These are phyloP conservation scores for Tor tambroides DNA, from an alignment of 2,113 vertebrate genomes.

Conservation along the genomic window DNA sequence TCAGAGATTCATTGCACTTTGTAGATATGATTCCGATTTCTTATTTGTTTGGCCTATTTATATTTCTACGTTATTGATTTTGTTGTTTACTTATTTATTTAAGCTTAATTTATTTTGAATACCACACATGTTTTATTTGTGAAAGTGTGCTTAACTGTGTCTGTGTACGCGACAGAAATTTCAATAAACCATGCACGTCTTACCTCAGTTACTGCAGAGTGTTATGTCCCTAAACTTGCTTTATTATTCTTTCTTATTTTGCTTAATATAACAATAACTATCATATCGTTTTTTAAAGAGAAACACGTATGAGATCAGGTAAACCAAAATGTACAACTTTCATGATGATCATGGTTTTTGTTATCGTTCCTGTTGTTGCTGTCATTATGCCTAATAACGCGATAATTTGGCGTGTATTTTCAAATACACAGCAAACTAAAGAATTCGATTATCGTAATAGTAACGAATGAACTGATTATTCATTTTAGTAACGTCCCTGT, in stretches of 20 bases:
- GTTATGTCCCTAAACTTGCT: constrained; percentile 48
- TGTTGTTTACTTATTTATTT: constrained; percentile 71
- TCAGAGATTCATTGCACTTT: constrained; percentile 81
- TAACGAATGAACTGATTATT: background rate
- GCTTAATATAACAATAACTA: background rate
- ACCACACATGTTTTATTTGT: constrained; percentile 76
- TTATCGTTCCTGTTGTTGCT: background rate
- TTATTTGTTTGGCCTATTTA: constrained; percentile 71
- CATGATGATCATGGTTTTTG: background rate
- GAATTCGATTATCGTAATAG: background rate
- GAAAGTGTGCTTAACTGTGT: constrained; percentile 76
- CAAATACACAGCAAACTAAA: background rate
- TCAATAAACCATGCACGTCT: constrained; percentile 95
- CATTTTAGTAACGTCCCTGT: background rate
- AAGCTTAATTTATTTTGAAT: constrained; percentile 78
- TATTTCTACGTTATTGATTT: constrained; percentile 61
- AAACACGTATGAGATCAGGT: background rate
- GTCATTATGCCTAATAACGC: background rate
- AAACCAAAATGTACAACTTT: background rate
- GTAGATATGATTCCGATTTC: constrained; percentile 75
- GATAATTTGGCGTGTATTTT: background rate
- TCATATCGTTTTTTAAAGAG: background rate
- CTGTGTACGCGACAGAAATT: constrained; percentile 88
- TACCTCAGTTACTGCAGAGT: constrained; percentile 75
- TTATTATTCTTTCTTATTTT: background rate